Evolutionary conservation across 2,888 invertebrate genomes (phyloP), one percentile per base, ranked within the genome.

Genomic region (Drosophila melanosoma): DNA sequence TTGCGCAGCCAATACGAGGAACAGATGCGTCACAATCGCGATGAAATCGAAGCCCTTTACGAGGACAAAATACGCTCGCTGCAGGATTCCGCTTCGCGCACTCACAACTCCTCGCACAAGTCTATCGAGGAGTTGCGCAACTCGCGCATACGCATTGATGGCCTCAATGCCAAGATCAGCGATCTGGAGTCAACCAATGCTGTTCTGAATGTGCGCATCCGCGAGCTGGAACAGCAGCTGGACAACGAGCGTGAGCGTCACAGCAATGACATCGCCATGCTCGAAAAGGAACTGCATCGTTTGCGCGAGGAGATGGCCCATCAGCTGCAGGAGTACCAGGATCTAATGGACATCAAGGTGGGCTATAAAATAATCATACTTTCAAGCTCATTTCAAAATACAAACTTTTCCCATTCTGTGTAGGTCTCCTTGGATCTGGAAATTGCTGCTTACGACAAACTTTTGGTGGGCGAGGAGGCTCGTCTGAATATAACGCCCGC

Each of bases 311-410:
- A 98, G 92, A 97, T 98, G 96, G 95, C 96, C 1, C 95, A 95
- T 42, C 97, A 99, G 91, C 94, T 98, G 89, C 95, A 96, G 88
- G 99, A 99, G 93, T 99, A 99, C 94, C 97, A 98, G 92, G 98
- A 98, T 91, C 95, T 99, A 76, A 97, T 99, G 96, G 99, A 99
- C 93, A 97, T 98, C 92, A 99, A 99, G 94, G 96, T 98, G 57
- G 38, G 51, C 15, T 3, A 38, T 2, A 2, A 5, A 29, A 23
- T 23, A 23, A 15, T 15, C 8, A 23, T 8, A 15, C 2, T 33
- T 42, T 5, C 1, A 1, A 10, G 12, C 1, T 3, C 3, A n/a
- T 7, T 12, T 15, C 6, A 17, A 3, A 26, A 20, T 60, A 17
- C 4, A 3, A 5, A 1, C 1, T 1, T 42, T 32, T 26, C 3